These are phyloP conservation scores for Archilochus colubris DNA, from an alignment of 2,113 vertebrate species.

Conservation along the genomic window DNA sequence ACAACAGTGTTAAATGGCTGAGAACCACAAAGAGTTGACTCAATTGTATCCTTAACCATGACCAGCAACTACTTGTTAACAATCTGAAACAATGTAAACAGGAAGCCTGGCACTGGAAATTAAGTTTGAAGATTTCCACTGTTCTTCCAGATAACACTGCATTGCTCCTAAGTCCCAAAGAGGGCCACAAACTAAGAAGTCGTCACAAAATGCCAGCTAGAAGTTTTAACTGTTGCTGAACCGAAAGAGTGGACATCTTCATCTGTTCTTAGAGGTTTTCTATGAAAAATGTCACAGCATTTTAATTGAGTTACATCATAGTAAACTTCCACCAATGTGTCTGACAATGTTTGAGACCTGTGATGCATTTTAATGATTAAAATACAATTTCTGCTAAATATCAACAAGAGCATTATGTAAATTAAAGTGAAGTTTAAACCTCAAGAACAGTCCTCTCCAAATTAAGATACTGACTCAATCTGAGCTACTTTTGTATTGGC, in stretches of 20 bases:
- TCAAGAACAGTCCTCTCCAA: neutral
- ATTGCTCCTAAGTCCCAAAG: neutral
- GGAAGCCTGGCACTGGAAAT: conserved; percentile 34
- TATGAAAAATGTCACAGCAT: neutral
- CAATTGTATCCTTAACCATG: neutral
- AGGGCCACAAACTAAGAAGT: neutral
- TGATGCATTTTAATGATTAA: neutral
- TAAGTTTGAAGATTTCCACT: conserved; percentile 4
- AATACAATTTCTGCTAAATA: neutral
- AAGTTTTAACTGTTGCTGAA: neutral
- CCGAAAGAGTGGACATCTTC: neutral
- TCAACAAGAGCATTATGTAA: neutral
- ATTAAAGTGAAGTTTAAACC: neutral
- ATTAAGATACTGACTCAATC: neutral
- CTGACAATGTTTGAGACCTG: neutral
- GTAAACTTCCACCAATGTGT: neutral
- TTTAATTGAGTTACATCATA: neutral
- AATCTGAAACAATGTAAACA: neutral
- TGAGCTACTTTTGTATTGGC: neutral
- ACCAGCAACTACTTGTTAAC: conserved; percentile 16
- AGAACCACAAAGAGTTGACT: neutral
- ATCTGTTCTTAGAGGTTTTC: neutral
- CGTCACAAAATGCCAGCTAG: neutral
- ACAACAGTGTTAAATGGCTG: neutral
- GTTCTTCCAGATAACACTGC: neutral